A percentile compares a stretch with the other conserved stretches of the same genome.
Evolutionary conservation across 1,140 invertebrate genomes (phyloP).

Genomic region (Cydia splendana): DNA sequence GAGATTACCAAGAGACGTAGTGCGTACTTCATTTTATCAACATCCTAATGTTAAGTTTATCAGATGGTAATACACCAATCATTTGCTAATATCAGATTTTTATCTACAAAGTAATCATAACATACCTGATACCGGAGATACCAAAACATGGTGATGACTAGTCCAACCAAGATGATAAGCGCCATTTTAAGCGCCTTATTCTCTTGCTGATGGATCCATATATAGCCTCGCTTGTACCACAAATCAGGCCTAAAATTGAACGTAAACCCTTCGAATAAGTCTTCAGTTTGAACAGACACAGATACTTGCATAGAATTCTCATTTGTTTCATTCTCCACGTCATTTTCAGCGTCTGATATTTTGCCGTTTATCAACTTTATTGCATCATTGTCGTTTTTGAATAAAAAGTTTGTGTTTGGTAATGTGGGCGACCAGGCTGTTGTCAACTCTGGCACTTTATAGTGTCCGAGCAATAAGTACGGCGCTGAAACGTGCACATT

Average conservation of each 20-base stretch:
- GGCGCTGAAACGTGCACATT: slow-evolving; percentile 69
- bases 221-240: slow-evolving; percentile 72
- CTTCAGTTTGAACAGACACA: slow-evolving; percentile 76
- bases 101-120: slow-evolving; percentile 23
- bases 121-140: slow-evolving; percentile 82
- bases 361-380: slow-evolving; percentile 69
- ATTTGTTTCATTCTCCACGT: slow-evolving; percentile 73
- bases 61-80: neutral
- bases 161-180: slow-evolving; percentile 83
- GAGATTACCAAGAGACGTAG: neutral
- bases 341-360: slow-evolving; percentile 55
- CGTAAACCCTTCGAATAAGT: slow-evolving; percentile 52
- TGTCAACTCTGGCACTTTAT: slow-evolving; percentile 87
- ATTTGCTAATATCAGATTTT: slow-evolving; percentile 14
- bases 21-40: neutral
- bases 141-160: slow-evolving; percentile 86
- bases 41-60: neutral
- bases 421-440: slow-evolving; percentile 66
- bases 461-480: slow-evolving; percentile 85
- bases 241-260: slow-evolving; percentile 62
- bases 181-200: slow-evolving; percentile 85
- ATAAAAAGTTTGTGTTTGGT: slow-evolving; percentile 61
- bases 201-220: slow-evolving; percentile 85
- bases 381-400: slow-evolving; percentile 42
- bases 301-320: slow-evolving; percentile 69